Percentiles rank a stretch among this genome's conserved stretches.
Conservation (phyloP, 2,113 vertebrate species). For the Thryonomys swinderianus region DNA sequence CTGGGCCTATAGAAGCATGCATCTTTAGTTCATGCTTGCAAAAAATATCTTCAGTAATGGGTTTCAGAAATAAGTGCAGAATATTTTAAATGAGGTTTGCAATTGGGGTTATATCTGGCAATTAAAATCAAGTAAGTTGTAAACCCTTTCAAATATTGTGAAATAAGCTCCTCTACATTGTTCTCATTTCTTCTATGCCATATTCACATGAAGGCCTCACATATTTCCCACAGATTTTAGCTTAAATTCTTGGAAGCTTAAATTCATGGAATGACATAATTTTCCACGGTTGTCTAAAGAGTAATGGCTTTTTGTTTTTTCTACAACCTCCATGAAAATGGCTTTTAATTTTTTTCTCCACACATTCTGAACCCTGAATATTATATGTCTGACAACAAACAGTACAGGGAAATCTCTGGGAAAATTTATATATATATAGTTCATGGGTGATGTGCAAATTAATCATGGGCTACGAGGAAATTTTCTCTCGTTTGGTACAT, state of each 20-base stretch:
- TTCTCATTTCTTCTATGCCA: not conserved
- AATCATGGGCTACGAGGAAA: not conserved
- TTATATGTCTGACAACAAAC: not conserved
- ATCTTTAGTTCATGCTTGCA: not conserved
- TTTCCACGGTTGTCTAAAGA: conserved; percentile 44
- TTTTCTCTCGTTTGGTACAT: not conserved
- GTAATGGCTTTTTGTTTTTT: not conserved
- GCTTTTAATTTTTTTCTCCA: not conserved
- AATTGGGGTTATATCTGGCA: not conserved
- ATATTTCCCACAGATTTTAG: conserved; percentile 35
- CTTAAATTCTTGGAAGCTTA: conserved; percentile 34
- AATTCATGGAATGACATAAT: not conserved
- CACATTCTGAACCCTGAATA: not conserved
- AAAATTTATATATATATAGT: not conserved
- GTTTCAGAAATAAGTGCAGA: not conserved
- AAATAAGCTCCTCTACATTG: not conserved
- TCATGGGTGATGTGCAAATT: not conserved
- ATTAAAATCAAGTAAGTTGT: not conserved
- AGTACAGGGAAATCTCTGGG: not conserved
- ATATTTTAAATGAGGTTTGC: not conserved
- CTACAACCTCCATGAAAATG: not conserved
- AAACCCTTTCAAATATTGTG: not conserved
- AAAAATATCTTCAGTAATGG: not conserved
- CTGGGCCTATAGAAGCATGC: not conserved
- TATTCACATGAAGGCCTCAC: not conserved